Conservation (phyloP, 2,888 invertebrate genomes). For the Rhamnusium bicolor region DNA sequence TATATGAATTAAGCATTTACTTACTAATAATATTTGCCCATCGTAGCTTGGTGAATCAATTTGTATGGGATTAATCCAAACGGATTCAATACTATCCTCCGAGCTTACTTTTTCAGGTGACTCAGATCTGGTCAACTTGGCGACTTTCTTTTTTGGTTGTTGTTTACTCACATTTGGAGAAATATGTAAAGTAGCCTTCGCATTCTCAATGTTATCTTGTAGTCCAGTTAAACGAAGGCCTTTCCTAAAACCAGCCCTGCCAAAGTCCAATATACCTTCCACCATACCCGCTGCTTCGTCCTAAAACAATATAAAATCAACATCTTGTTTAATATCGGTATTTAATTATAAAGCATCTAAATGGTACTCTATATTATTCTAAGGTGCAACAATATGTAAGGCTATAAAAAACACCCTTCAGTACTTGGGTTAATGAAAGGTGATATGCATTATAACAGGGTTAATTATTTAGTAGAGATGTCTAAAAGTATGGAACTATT, state of each 20-base stretch:
- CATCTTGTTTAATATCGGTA: not conserved
- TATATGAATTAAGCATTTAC: slow-evolving; percentile 19
- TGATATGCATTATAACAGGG: not conserved
- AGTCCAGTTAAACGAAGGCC: slow-evolving; percentile 76
- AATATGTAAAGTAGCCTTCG: slow-evolving; percentile 49
- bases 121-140: slow-evolving; percentile 47
- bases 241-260: slow-evolving; percentile 76
- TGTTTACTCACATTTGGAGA: slow-evolving; percentile 39
- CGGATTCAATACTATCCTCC: slow-evolving; percentile 61
- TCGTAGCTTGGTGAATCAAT: slow-evolving; percentile 63
- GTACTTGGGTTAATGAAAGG: not conserved
- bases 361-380: not conserved
- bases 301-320: slow-evolving; percentile 61
- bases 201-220: slow-evolving; percentile 71
- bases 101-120: slow-evolving; percentile 54
- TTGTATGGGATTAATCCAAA: slow-evolving; percentile 67
- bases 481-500: not conserved
- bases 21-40: slow-evolving; percentile 64
- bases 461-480: not conserved
- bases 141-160: slow-evolving; percentile 43
- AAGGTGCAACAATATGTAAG: not conserved
- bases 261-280: slow-evolving; percentile 77
- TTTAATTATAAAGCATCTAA: not conserved
- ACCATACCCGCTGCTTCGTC: slow-evolving; percentile 79
- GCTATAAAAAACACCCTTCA: not conserved